phyloP scores from a whole-genome alignment of 2,888 invertebrate species.

The Chesias legatella region DNA sequence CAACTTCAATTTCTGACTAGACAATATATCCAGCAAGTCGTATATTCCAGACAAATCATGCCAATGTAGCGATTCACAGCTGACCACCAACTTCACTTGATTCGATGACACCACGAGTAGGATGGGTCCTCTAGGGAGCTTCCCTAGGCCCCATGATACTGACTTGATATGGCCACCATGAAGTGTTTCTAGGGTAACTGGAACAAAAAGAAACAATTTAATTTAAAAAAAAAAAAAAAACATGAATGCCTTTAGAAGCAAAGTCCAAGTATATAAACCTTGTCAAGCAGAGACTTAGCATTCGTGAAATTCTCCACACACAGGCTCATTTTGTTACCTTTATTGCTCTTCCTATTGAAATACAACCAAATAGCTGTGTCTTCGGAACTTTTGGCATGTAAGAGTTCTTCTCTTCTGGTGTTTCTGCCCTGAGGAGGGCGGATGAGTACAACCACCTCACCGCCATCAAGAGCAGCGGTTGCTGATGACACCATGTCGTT shows the following conservation, averaged over 20 bases:
- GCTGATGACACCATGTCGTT: constrained; percentile 52
- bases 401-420: constrained; percentile 51
- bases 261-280: no score
- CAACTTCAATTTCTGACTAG: constrained; percentile 74
- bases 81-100: constrained; percentile 82
- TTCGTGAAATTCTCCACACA: no score
- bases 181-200: constrained; percentile 84
- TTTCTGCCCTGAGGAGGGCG: constrained; percentile 51
- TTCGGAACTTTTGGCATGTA: constrained; percentile 54
- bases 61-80: constrained; percentile 83
- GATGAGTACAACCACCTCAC: constrained; percentile 58
- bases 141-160: constrained; percentile 82
- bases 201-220: constrained; percentile 3
- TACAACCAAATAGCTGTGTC: constrained; percentile 58
- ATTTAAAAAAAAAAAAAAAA: no score
- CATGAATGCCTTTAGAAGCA: no score
- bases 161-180: constrained; percentile 79
- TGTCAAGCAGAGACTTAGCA: no score
- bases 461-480: constrained; percentile 41
- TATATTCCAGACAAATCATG: constrained; percentile 81
- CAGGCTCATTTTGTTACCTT: no score
- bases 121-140: constrained; percentile 73
- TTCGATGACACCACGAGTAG: constrained; percentile 81
- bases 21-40: constrained; percentile 79
- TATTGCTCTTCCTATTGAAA: constrained; percentile 60